Evolutionary conservation across 2,113 vertebrate genomes (phyloP).

Genomic region (Dromas ardeola): DNA sequence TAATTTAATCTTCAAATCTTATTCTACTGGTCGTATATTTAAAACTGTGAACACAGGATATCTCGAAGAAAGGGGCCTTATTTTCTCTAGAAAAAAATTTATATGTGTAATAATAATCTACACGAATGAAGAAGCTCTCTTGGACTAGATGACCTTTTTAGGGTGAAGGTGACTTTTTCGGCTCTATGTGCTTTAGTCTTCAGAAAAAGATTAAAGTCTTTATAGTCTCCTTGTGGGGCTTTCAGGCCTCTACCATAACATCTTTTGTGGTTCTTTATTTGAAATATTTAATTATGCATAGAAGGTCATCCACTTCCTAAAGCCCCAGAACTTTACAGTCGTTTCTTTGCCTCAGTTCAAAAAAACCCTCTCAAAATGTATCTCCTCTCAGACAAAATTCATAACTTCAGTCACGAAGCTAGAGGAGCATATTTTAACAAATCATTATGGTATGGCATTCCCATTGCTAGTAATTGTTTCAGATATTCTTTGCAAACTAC

Average conservation of each 20-base stretch:
- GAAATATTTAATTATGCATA: neutral
- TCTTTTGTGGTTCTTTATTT: neutral
- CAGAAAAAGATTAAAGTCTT: neutral
- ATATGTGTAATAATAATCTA: neutral
- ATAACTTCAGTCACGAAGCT: neutral
- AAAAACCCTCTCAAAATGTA: neutral
- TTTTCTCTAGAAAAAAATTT: neutral
- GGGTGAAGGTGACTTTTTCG: neutral
- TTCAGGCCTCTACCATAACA: neutral
- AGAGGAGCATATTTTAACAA: neutral
- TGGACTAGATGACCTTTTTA: neutral
- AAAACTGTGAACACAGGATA: neutral
- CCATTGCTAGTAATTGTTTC: neutral
- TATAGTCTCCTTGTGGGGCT: neutral
- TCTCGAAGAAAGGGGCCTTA: neutral
- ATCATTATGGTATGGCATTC: neutral
- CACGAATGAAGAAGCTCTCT: neutral
- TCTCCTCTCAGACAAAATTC: neutral
- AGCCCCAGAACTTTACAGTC: neutral
- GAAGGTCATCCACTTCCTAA: neutral
- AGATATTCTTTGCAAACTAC: neutral
- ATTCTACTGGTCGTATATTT: neutral
- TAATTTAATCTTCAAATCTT: neutral
- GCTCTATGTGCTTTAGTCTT: neutral
- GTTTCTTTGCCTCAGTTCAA: neutral